phyloP scores from a whole-genome alignment of 2,797 vertebrate genomes.

The Gymnothorax reevesii region DNA sequence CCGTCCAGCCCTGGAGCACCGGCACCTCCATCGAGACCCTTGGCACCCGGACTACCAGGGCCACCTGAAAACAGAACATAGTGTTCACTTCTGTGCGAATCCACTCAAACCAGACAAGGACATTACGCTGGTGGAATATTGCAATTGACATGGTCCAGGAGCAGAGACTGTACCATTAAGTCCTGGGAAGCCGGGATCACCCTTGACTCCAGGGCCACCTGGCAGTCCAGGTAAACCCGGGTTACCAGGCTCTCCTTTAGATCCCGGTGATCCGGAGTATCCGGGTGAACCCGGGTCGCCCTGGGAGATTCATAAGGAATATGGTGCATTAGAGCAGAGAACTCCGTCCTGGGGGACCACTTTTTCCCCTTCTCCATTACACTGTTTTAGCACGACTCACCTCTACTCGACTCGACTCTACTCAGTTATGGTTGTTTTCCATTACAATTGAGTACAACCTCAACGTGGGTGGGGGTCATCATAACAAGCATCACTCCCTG shows the following conservation, averaged over 20 bases:
- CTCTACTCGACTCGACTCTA: too few relatives aligned
- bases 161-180: conserved; percentile 80
- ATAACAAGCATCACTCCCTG: too few relatives aligned
- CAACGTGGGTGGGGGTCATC: too few relatives aligned
- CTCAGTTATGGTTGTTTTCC: too few relatives aligned
- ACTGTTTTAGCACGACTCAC: too few relatives aligned
- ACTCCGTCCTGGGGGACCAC: too few relatives aligned
- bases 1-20: conserved; percentile 83
- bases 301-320: conserved; percentile 59
- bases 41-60: conserved; percentile 83
- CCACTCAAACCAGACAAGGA: background rate
- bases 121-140: too few relatives aligned
- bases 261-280: conserved; percentile 79
- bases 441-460: too few relatives aligned
- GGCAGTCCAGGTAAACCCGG: conserved; percentile 83
- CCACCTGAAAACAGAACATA: conserved; percentile 68
- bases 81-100: too few relatives aligned
- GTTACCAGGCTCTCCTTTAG: conserved; percentile 82
- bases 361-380: too few relatives aligned
- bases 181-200: conserved; percentile 87
- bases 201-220: conserved; percentile 83
- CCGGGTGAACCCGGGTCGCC: conserved; percentile 89
- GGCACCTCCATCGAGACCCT: conserved; percentile 84
- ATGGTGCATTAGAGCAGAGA: background rate
- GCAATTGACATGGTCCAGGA: background rate